Base-by-base conservation (phyloP, 2,113 vertebrate genomes). In the Pantherophis guttatus region DNA sequence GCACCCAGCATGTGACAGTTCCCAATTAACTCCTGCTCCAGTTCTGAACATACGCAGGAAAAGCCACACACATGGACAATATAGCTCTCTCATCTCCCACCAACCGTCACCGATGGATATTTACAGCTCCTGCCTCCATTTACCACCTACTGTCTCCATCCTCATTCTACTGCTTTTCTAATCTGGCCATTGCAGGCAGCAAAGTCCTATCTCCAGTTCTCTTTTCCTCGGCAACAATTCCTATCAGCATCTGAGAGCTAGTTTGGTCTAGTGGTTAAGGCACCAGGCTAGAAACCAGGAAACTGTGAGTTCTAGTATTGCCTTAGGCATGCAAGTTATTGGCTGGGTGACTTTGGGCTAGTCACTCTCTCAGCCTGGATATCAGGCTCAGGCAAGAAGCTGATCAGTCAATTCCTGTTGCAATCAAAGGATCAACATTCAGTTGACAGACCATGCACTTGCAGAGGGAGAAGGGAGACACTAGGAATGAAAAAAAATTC, bases 11-110 rank as follows among this genome's bases (percentile, higher is more conserved):
- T 91, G 90, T 91, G 86, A 91, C 90, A 81, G 86, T 54, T 91
- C 93, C 90, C 90, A 88, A 93, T 93, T 93, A 93, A 93, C 92
- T 93, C 89, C 75, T 39, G 92, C 57, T 93, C 50, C 89, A 93
- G 55, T 93, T 65, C 92, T 65, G 92, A 65, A 85, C 19, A 33
- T 85, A 87, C 89, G 54, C 81, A 54, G 81, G 12, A 85, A 90
- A 87, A 90, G 57, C 92, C 53, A n/a, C 75, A 90, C 53, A 57
- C 89, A 87, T 87, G 57, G 89, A 89, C 75, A 90, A 50, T 53
- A 50, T 85, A 90, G 58, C 70, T 59, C 88, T 10, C 70, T 86
- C 55, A 17, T 86, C 75, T 21, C 88, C 81, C 39, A 48, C 21
- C 10, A 59, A 23, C 15, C 44, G 24, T 58, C 57, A 39, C 58